Evolutionary conservation across 2,888 invertebrate species (phyloP), one percentile per base, ranked within the genome.

Genomic region (Sminthurinus aureus): DNA sequence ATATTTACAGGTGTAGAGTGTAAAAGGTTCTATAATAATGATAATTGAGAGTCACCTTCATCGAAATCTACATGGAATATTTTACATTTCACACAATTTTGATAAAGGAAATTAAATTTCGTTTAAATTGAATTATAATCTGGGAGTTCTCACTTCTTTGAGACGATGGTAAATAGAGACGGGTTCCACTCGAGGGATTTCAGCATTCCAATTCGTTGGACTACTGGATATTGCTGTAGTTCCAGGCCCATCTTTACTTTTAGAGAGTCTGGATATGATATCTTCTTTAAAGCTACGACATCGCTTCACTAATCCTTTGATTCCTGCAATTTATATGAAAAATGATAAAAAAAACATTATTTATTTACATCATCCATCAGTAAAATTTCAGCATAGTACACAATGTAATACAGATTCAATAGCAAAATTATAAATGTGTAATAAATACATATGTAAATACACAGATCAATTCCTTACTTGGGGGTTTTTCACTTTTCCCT

Each of bases 231-330:
- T 38, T 22, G 84, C 20, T 22, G 77, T 73, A 38, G 73, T 73
- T 66, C 82, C 82, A 13, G 51, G 85, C 15, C 85, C 85, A 18
- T 85, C 81, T 52, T 87, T 86, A 78, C 87, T 88, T 78, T 88
- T 85, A 38, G 88, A 87, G 22, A 88, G 85, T 38, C 88, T 85
- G 67, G 87, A 87, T 0, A 88, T 82, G 58, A 88, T 87, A 84
- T 88, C 88, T 84, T 88, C 88, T 77, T 88, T 88, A 86, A 88
- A 88, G 26, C 86, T 86, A 8, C 88, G 87, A 82, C 88, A 88
- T 86, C 88, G 81, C 82, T 88, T 88, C 77, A 88, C 88, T 64
- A 88, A 86, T 50, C 88, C 88, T 85, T 88, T 87, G 67, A 88
- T 87, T 81, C 86, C 88, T 88, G 80, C n/a, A 74, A 79, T 74